Conservation (phyloP, 2,113 vertebrate genomes). For the Colius striatus region DNA sequence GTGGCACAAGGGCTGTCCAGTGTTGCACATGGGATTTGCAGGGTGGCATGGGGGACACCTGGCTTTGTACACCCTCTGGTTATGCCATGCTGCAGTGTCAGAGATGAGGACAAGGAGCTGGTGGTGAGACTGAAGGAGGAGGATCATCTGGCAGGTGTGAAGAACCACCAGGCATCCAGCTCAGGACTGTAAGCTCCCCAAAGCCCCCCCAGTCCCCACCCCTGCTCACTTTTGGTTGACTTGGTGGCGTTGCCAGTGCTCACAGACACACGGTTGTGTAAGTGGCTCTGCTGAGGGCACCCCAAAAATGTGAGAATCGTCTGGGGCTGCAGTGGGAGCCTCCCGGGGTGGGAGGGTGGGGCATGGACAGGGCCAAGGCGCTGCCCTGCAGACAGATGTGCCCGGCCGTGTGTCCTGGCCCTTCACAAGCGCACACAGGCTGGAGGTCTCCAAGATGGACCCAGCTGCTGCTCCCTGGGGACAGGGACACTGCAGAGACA, state of each 20-base stretch:
- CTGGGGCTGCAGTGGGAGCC: background rate
- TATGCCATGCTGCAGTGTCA: background rate
- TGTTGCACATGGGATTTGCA: no score
- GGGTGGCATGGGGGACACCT: no score
- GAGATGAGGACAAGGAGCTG: background rate
- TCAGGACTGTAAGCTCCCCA: background rate
- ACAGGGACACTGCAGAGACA: background rate
- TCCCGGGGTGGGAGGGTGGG: no score
- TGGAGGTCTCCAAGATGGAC: accelerated
- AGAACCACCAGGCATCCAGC: background rate
- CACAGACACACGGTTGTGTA: background rate
- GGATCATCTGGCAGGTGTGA: background rate
- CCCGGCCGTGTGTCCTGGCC: background rate
- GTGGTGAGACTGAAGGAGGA: background rate
- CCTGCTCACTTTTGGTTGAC: background rate
- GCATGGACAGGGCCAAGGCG: background rate
- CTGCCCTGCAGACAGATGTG: background rate
- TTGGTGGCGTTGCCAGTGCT: background rate
- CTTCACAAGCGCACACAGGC: accelerated
- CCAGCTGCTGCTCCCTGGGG: background rate
- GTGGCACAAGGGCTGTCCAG: no score
- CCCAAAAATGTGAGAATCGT: background rate
- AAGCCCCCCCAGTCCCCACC: background rate
- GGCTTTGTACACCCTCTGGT: no score
- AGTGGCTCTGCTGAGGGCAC: background rate